Evolutionary conservation across 2,113 vertebrate genomes (phyloP).

Genomic region (Anoplopoma fimbria): DNA sequence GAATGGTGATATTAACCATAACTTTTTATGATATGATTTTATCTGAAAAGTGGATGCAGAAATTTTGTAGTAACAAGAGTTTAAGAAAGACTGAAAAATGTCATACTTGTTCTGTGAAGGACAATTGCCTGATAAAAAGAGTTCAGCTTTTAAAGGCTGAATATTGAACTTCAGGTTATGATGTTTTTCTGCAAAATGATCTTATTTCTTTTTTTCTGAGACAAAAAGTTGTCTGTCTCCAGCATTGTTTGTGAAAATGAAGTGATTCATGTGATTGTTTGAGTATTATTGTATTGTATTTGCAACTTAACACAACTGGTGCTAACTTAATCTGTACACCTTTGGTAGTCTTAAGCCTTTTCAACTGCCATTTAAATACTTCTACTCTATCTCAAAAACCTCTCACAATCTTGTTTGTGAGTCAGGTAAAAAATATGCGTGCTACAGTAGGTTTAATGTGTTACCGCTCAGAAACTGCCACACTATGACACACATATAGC

Average conservation of each 20-base stretch:
- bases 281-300: slow-evolving; percentile 44
- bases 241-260: slow-evolving; percentile 27
- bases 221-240: slow-evolving; percentile 19
- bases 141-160: slow-evolving; percentile 5
- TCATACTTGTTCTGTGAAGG: neutral
- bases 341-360: slow-evolving; percentile 52
- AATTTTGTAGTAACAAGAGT: slow-evolving; percentile 44
- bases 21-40: neutral
- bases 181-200: slow-evolving; percentile 26
- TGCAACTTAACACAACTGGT: slow-evolving; percentile 67
- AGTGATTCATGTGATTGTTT: slow-evolving; percentile 36
- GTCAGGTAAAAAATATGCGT: slow-evolving; percentile 39
- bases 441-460: slow-evolving; percentile 24
- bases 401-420: slow-evolving; percentile 33
- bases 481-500: slow-evolving; percentile 15
- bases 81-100: neutral
- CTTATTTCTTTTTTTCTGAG: slow-evolving; percentile 12
- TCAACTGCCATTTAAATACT: slow-evolving; percentile 53
- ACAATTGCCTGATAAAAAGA: neutral
- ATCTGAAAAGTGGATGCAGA: slow-evolving; percentile 7
- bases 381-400: slow-evolving; percentile 31
- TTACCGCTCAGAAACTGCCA: slow-evolving; percentile 57
- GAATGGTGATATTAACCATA: neutral
- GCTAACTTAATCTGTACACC: slow-evolving; percentile 62
- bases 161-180: slow-evolving; percentile 17